Base-by-base conservation (phyloP, 2,113 vertebrate species). In the Progne subis region DNA sequence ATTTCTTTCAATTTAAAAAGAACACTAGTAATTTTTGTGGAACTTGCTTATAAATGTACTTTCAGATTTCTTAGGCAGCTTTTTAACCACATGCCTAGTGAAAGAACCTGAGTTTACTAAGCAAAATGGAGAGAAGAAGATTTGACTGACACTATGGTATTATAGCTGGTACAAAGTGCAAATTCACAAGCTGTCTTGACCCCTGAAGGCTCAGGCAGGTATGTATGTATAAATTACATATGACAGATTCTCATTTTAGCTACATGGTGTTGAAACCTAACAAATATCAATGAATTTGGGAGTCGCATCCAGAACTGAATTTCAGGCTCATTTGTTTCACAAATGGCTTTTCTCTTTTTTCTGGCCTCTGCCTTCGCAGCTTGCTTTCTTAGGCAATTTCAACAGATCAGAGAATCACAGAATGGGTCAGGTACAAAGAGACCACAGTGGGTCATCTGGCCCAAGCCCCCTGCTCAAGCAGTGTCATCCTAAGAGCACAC, bases 341-440 rank as follows among this genome's bases (percentile, higher is more conserved):
- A 74, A 34, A 64, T 3, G 18, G 21, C 4, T 41, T 41, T 72
- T 75, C 26, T 74, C 31, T 12, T 28, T 68, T 32, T 49, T 69
- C n/a, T 57, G 46, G 23, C 19, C 49, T 6, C 6, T 46, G 49
- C 29, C 71, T 68, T 63, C 0, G 0, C 14, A 50, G 25, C 25
- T 79, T 53, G 28, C 12, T 50, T 80, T 64, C 67, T 59, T 43
- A 69, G 28, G 14, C 47, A 64, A 49, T 77, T 72, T 65, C 41
- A 84, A 23, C 26, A 55, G 24, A 41, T 10, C 7, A 25, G 19
- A 47, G 24, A 60, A 60, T 11, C n/a, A 47, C 34, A 69, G 70
- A 82, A 76, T 9, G 20, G 25, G 14, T 34, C 14, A 61, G 20
- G 25, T 14, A 18, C n/a, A 16, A 90, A 26, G 8, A 39, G 16